These are phyloP conservation scores for Drosophila triauraria DNA, from an alignment of 1,140 invertebrate species.

Conservation along the genomic window DNA sequence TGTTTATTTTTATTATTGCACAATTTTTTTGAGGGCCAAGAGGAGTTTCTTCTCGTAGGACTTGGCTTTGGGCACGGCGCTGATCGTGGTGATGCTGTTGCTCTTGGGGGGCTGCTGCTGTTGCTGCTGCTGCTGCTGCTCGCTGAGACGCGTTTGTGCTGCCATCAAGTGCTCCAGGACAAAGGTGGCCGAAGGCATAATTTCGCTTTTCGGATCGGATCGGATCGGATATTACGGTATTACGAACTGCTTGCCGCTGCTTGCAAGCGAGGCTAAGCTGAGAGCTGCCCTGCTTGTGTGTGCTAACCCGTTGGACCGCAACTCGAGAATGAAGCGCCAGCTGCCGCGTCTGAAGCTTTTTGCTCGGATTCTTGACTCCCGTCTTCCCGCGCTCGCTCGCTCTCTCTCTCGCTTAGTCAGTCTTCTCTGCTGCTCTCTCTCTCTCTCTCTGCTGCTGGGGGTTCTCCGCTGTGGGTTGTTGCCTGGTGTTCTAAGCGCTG, in stretches of 20 bases:
- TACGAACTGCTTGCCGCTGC: constrained; percentile 27
- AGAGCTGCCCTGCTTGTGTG: constrained; percentile 31
- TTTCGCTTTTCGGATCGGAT: background rate
- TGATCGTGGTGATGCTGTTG: constrained; percentile 8
- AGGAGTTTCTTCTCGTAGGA: constrained; percentile 66
- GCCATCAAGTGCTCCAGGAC: constrained; percentile 80
- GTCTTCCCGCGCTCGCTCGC: constrained; percentile 15
- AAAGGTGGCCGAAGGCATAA: constrained; percentile 77
- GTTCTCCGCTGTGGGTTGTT: constrained; percentile 38
- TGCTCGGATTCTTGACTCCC: constrained; percentile 40
- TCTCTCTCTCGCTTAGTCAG: constrained; percentile 2
- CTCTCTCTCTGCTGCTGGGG: background rate
- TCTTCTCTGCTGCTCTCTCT: constrained; percentile 15
- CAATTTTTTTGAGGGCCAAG: constrained; percentile 67
- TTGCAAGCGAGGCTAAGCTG: constrained; percentile 19
- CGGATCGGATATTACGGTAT: background rate
- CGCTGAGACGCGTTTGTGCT: constrained; percentile 75
- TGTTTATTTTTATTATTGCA: constrained; percentile 66
- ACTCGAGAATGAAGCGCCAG: constrained; percentile 76
- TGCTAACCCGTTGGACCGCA: constrained; percentile 71
- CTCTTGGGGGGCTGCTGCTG: background rate
- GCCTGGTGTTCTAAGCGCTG: constrained; percentile 69
- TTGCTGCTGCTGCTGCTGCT: constrained; percentile 31
- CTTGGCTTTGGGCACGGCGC: constrained; percentile 8
- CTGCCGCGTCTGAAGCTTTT: constrained; percentile 72